Evolutionary conservation across 2,797 vertebrate genomes (phyloP), one percentile per base, ranked within the genome.

Genomic region (Pterois miles): DNA sequence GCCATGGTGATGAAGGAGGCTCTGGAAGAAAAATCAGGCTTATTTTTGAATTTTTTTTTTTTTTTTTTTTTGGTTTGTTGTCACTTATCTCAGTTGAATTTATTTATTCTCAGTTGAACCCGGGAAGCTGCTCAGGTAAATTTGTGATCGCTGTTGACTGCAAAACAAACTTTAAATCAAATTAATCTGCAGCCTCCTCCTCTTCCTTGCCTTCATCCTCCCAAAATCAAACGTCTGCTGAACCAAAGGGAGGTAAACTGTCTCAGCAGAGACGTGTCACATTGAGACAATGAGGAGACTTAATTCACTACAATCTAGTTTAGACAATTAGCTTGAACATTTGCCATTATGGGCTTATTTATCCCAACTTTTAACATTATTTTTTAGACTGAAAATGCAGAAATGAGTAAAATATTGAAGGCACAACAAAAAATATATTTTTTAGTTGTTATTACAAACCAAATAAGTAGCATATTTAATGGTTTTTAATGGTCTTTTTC

Each of bases 351-450:
- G 18, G 11, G 10, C 13, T 52, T 53, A 16, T 20, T 43, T 43
- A n/a, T n/a, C n/a, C n/a, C n/a, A n/a, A n/a, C n/a, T 38, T 43
- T 43, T 8, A 0, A 0, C 3, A 2, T 2, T 8, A 18, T 43
- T 18, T 43, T 43, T 43, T 43, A 1, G 3, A 25, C 11, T 43
- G 11, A 50, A 71, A 34, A n/a, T 52, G 36, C 29, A 58, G 22
- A 65, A 65, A 33, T 2, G 1, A 9, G 0, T 23, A 4, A 66
- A 59, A 10, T 10, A 48, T n/a, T 20, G 20, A 48, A 48, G 2
- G 8, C 23, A 27, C 16, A 8, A 18, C 10, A n/a, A 38, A 8
- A 48, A n/a, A n/a, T 48, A 13, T 2, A 3, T 12, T 36, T 60
- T 50, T n/a, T 5, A 50, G 11, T 54, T 27, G 1, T 38, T 71